Evolutionary conservation across 2,888 invertebrate genomes (phyloP).

Genomic region (Drosophila mimica): DNA sequence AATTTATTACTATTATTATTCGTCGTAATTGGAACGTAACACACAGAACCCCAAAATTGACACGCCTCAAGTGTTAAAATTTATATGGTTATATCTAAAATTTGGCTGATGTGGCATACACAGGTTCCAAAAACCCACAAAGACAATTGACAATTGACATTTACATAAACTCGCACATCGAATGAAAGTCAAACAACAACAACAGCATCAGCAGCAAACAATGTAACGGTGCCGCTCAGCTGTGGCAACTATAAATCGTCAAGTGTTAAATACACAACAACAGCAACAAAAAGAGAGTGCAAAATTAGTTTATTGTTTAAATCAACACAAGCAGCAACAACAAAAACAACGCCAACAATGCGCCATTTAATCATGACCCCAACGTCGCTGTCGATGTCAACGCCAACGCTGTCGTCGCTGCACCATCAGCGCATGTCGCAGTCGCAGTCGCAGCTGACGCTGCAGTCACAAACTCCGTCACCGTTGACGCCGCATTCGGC

Average conservation of each 20-base stretch:
- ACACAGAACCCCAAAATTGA: conserved; percentile 1
- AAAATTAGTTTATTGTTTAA: conserved; percentile 56
- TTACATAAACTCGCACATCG: conserved; percentile 60
- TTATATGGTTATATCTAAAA: conserved; percentile 34
- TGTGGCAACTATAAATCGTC: conserved; percentile 42
- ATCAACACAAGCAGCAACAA: conserved; percentile 27
- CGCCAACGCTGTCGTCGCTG: conserved; percentile 72
- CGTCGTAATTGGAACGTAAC: conserved; percentile 71
- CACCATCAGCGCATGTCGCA: conserved; percentile 70
- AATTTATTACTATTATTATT: conserved; percentile 37
- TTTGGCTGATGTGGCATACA: conserved; percentile 45
- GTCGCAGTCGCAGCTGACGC: conserved; percentile 41
- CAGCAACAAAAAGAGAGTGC: conserved; percentile 38
- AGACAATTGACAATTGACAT: conserved; percentile 78
- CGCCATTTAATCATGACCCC: conserved; percentile 81
- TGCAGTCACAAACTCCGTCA: conserved; percentile 51
- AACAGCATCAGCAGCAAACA: conserved; percentile 40
- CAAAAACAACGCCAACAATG: conserved; percentile 47
- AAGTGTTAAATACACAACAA: conserved; percentile 33
- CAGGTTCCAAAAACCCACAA: conserved; percentile 59
- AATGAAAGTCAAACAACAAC: conserved; percentile 49
- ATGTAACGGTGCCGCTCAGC: conserved; percentile 53
- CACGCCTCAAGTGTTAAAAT: conserved; percentile 11
- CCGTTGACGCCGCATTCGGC: conserved; percentile 64
- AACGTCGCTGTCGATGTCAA: conserved; percentile 70